Base-by-base conservation (phyloP, 1,140 invertebrate genomes). In the Drosophila seguyi region DNA sequence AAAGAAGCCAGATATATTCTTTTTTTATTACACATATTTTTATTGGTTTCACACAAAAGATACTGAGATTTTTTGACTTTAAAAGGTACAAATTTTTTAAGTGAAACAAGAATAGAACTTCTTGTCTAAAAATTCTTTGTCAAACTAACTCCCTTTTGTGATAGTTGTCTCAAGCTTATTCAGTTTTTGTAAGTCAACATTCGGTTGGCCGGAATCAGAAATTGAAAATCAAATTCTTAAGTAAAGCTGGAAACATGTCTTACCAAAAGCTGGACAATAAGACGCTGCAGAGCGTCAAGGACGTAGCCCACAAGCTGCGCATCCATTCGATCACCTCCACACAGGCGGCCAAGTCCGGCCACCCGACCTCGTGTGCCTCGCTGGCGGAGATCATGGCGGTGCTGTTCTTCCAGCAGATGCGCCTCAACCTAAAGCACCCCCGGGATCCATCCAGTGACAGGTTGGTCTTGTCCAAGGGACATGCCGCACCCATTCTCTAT, bases 371-470 rank as follows among this genome's bases (percentile, higher is more conserved):
- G 97, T 99, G 98, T 93, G 95, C 98, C 48, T 99, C 99, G 0
- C 98, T 99, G 94, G 99, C 99, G 50, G 99, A 99, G 94, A 97
- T 99, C 47, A 97, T 99, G 96, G 98, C 99, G 0, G 99, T 99
- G 56, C 94, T 99, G 72, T 99, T 99, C 93, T 99, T 99, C 95
- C 95, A 99, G 92, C 97, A 97, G n/a, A 99, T 99, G 98, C 95
- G 95, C 25, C 99, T 99, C 95, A 98, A 98, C 90, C 90, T 98
- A 6, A 95, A 95, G 7, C 95, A 95, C 25, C 99, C 99, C 1
- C 95, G 95, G 73, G 96, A 98, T 93, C 93, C 97, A n/a, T 96
- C 96, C 62, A 98, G 96, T 82, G 99, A 99, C 94, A 95, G 99
- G 84, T 98, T 99, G 93, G 95, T 99, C 68, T 94, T 99, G 11